Evolutionary conservation across 1,140 invertebrate species (phyloP), one percentile per base, ranked within the genome.

Genomic region (Drosophila biarmipes): DNA sequence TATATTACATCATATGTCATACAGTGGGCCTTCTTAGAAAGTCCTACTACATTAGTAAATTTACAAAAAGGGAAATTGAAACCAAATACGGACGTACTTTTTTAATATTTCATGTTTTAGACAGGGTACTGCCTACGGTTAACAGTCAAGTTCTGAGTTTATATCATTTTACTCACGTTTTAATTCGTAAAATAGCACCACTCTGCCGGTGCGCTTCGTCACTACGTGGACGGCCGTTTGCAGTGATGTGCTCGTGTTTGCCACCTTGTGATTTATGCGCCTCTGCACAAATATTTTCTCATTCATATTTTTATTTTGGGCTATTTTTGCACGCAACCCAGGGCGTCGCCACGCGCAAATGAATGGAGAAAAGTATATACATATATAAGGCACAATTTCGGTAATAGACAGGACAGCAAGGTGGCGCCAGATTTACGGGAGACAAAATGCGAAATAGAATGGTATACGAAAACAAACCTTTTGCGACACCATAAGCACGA

Each of bases 251-350:
- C 6, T 10, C 29, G 34, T 73, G 71, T 49, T 62, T 73, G 71
- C 48, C 49, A 56, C 58, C 58, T 53, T 63, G 74, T 82, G 80
- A 82, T 82, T 84, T 82, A 82, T 82, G 69, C 55, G 62, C 55
- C 66, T 74, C 58, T 64, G 64, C 73, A 62, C 58, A 58, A 64
- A 68, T 57, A 81, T 81, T 73, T 81, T 73, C 43, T 59, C 43
- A 63, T 76, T 76, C 66, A 71, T 63, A 63, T 80, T 64, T 69
- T 67, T 73, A 45, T 73, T 73, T 61, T 73, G 17, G 58, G 58
- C 69, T 84, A 84, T 74, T 75, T 79, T 75, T 55, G 71, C 80
- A 82, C 75, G 80, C 80, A 82, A 80, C 63, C 49, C 27, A 55
- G 46, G 54, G 49, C 53, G 27, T 45, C 34, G 42, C 62, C 56